phyloP scores from a whole-genome alignment of 2,113 vertebrate genomes.

The Psettodes erumei region DNA sequence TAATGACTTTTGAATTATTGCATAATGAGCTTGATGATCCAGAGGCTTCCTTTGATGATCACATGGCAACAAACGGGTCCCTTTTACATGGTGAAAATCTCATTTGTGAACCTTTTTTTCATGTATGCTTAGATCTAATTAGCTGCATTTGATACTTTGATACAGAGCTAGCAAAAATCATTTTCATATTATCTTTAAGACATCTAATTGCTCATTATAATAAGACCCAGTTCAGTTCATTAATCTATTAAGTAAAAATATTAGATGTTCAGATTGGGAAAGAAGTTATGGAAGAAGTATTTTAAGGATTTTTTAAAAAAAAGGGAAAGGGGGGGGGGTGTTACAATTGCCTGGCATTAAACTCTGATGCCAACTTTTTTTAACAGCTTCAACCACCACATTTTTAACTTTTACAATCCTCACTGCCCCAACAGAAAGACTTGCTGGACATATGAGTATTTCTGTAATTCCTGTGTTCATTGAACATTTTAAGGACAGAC shows the following conservation, averaged over 20 bases:
- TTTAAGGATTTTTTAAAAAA: no score
- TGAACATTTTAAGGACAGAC: no score
- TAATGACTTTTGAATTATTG: slow-evolving; percentile 10
- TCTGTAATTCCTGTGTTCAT: no score
- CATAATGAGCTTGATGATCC: neutral
- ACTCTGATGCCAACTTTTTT: neutral
- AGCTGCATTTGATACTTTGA: slow-evolving; percentile 11
- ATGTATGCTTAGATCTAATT: slow-evolving; percentile 5
- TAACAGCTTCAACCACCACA: neutral
- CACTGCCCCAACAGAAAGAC: no score
- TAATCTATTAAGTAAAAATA: neutral
- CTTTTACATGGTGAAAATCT: neutral
- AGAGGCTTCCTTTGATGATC: slow-evolving; percentile 5
- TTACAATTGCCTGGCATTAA: no score
- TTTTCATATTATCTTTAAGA: neutral
- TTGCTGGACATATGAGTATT: no score
- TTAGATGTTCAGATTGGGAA: neutral
- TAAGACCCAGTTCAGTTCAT: neutral
- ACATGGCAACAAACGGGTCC: neutral
- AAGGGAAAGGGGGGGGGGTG: no score
- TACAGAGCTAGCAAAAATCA: neutral
- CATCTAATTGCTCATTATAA: neutral
- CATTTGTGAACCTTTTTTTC: slow-evolving; percentile 19
- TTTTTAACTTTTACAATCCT: neutral
- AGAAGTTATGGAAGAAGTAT: neutral